phyloP scores from a whole-genome alignment of 2,113 vertebrate genomes.

The Caranx melampygus region DNA sequence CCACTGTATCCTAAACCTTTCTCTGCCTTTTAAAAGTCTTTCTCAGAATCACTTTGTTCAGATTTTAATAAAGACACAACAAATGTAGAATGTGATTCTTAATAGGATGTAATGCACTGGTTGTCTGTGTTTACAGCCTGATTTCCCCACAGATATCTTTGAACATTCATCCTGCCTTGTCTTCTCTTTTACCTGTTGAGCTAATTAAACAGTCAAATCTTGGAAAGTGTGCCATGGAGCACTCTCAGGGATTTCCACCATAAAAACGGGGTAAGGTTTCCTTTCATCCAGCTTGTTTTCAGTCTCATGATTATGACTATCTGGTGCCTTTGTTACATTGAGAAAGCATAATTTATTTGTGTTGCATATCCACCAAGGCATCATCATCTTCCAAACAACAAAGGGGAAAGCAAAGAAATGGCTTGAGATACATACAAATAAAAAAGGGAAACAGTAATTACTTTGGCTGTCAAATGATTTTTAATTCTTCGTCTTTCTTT shows the following conservation, averaged over 20 bases:
- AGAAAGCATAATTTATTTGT: constrained; percentile 50
- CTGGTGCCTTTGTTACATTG: constrained; percentile 48
- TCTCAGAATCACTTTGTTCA: constrained; percentile 22
- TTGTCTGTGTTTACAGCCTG: constrained; percentile 34
- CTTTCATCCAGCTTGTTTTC: constrained; percentile 59
- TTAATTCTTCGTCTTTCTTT: neutral
- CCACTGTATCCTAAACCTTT: neutral
- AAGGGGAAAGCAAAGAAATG: constrained; percentile 36
- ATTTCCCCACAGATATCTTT: constrained; percentile 47
- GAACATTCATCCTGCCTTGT: constrained; percentile 22
- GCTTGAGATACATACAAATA: constrained; percentile 29
- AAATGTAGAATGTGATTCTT: constrained; percentile 19
- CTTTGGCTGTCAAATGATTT: constrained; percentile 43
- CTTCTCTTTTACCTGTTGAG: constrained; percentile 47
- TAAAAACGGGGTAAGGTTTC: constrained; percentile 46
- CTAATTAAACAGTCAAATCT: constrained; percentile 37
- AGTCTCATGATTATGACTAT: constrained; percentile 37
- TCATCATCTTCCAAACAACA: constrained; percentile 23
- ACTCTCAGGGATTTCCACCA: constrained; percentile 51
- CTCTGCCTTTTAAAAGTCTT: constrained; percentile 45
- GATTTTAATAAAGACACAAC: constrained; percentile 22
- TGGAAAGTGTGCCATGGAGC: constrained; percentile 37
- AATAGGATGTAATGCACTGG: constrained; percentile 24
- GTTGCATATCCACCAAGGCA: constrained; percentile 48
- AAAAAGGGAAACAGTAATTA: constrained; percentile 39